Evolutionary conservation across 1,140 invertebrate genomes (phyloP), one percentile per base, ranked within the genome.

Genomic region (Bombus cullumanus): DNA sequence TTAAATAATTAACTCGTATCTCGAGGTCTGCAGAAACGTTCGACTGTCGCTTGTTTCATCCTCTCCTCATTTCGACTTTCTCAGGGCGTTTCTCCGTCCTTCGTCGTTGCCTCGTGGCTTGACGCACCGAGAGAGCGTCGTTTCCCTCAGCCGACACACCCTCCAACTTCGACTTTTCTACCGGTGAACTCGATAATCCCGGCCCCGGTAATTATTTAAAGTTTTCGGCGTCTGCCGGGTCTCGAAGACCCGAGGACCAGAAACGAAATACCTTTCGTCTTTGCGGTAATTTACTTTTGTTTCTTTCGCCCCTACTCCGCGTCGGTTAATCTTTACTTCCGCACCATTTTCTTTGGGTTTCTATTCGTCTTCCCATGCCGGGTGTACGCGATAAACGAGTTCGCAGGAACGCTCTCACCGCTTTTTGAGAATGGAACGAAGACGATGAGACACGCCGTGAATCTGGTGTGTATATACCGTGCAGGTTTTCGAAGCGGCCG

Each of bases 1-100:
- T 93, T 93, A 92, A 93, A 92, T 93, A 93, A 93, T 93, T 93
- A 93, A 92, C 88, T 88, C 86, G 83, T 89, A 89, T 91, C 86
- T 80, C 73, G 78, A 73, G 74, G 34, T 53, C 76, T 57, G 85
- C 41, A 31, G 87, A 77, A 81, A 81, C 66, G 31, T 57, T 69
- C 43, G n/a, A 25, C 57, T 15, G 22, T 9, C 28, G 41, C 8
- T 15, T 1, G 28, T 57, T 47, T 43, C 59, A 34, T 8, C 31
- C 31, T 62, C 28, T 39, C 68, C 31, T 43, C 47, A 9, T n/a
- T 73, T 53, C 69, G 59, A 78, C 81, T 78, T 83, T 57, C 15
- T 28, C 25, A 59, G 31, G 77, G 12, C 34, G 34, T 75, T 66
- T n/a, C 66, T 53, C 43, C 28, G 34, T 41, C 37, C 39, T n/a